Conservation (phyloP, 2,797 vertebrate species). For the Chrosomus eos region DNA sequence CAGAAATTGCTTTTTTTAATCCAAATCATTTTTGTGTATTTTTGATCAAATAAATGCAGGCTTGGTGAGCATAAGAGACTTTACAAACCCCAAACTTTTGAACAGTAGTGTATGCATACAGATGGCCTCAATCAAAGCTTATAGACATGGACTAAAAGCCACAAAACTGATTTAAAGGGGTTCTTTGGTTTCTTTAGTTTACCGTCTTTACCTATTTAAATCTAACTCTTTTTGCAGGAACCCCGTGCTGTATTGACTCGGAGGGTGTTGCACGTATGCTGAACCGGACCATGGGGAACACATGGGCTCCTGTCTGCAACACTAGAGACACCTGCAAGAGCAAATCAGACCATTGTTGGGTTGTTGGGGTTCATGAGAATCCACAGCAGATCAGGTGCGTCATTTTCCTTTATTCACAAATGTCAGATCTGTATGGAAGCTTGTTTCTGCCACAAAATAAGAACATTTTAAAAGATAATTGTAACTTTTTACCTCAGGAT, state of each 20-base stretch:
- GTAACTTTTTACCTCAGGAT: too few relatives aligned
- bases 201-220: not conserved
- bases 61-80: not conserved
- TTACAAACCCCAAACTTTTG: not conserved
- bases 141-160: not conserved
- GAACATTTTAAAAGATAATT: too few relatives aligned
- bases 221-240: constrained; percentile 76
- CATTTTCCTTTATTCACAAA: not conserved
- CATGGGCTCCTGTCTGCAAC: constrained; percentile 90
- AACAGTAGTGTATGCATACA: not conserved
- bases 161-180: not conserved
- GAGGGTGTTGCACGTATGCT: constrained; percentile 88
- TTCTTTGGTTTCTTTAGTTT: not conserved
- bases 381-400: constrained; percentile 93
- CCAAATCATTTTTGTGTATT: too few relatives aligned
- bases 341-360: constrained; percentile 94
- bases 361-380: constrained; percentile 91
- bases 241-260: constrained; percentile 89
- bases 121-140: not conserved
- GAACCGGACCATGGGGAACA: constrained; percentile 88
- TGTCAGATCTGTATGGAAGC: not conserved
- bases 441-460: too few relatives aligned
- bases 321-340: constrained; percentile 91
- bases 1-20: too few relatives aligned
- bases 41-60: not conserved